Evolutionary conservation across 2,888 invertebrate genomes (phyloP), one percentile per base, ranked within the genome.

Genomic region (Troides oblongomaculatus): DNA sequence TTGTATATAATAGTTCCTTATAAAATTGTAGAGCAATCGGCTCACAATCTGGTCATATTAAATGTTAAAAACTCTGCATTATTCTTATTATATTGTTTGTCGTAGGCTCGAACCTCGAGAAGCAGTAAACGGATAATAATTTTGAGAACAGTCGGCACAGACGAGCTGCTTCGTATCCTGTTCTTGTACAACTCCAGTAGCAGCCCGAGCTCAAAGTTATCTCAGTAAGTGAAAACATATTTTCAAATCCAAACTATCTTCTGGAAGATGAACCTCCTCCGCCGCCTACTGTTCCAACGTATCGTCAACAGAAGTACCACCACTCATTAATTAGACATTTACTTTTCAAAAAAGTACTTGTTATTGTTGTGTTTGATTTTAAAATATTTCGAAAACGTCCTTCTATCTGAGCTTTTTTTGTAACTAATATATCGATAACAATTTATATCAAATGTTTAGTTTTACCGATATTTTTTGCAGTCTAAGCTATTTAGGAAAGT

Each of bases 321-420:
- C 18, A 50, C 18, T 4, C 14, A 50, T 50, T 14, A 17, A 17
- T 14, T 50, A 14, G 17, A 50, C 50, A 50, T 50, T 50, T 50
- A 50, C 50, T 50, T 50, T 50, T 50, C 50, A 50, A 50, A 50
- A 50, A 50, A 50, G 57, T 57, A 57, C n/a, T 57, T 57, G 23
- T 57, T 57, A 57, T 21, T 57, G 21, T 57, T 57, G 18, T 6
- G 10, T 57, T 57, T 57, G 57, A 6, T 21, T 50, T 14, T 56
- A 56, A 14, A 17, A 14, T 21, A 57, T 57, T 57, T 57, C 21
- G n/a, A 10, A 57, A 3, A 57, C 57, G 57, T 57, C 57, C 21
- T 57, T 57, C 2, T n/a, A 21, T 57, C 10, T n/a, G 21, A 57
- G 57, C 57, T 21, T 18, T n/a, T 57, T 57, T 57, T 57, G 57